These are phyloP conservation scores for Macroramphosus scolopax DNA, from an alignment of 2,797 vertebrate species.

Conservation along the genomic window DNA sequence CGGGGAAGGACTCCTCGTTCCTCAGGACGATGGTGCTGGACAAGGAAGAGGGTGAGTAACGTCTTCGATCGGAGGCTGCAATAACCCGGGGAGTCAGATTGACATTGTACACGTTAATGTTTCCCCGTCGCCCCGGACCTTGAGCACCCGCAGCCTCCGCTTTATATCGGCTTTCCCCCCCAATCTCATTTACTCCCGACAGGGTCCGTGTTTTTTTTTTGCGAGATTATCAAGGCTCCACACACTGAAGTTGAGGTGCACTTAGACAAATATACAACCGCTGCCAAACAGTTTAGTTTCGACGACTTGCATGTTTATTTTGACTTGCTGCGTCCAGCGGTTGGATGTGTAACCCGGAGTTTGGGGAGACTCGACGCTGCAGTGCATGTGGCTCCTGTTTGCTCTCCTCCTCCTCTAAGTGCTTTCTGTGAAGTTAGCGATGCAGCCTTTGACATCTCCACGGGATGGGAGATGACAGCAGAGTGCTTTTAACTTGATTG, in stretches of 20 bases:
- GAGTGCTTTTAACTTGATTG: constrained; percentile 81
- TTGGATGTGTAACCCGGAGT: no score
- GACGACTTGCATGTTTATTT: constrained; percentile 36
- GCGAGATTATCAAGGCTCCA: no score
- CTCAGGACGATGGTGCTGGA: constrained; percentile 99
- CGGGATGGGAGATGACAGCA: constrained; percentile 76
- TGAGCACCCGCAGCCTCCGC: constrained; percentile 43
- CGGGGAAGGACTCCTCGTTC: constrained; percentile 87
- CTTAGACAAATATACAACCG: constrained; percentile 1
- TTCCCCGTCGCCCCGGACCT: constrained; percentile 13
- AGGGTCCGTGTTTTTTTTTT: no score
- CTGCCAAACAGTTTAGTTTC: constrained; percentile 27
- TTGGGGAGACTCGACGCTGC: constrained; percentile 51
- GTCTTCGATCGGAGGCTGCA: constrained; percentile 37
- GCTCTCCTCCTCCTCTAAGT: constrained; percentile 62
- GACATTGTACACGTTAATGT: constrained; percentile 36
- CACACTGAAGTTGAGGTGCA: constrained; percentile 44
- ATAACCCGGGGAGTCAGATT: constrained; percentile 36
- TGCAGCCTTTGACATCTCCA: constrained; percentile 75
- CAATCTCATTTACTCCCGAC: no score
- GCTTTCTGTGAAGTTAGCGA: constrained; percentile 75
- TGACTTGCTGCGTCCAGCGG: constrained; percentile 17
- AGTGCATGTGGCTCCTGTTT: constrained; percentile 55
- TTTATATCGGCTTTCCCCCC: constrained; percentile 21
- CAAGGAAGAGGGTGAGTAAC: constrained; percentile 99